Conservation (phyloP, 2,888 invertebrate species). For the Meandrusa payeni region DNA sequence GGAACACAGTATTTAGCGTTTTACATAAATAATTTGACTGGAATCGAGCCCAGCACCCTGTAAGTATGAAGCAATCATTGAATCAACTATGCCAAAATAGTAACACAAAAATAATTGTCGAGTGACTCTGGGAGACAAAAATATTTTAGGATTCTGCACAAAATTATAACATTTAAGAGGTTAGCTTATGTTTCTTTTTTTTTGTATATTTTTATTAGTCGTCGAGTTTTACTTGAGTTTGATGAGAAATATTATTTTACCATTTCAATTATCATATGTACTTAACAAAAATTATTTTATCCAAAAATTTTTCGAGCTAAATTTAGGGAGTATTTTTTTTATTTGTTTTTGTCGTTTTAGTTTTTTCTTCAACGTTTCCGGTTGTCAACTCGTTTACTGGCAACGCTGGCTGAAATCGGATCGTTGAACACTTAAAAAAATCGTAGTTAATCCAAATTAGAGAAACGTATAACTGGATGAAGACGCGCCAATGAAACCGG, state of each 20-base stretch:
- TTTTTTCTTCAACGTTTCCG: neutral
- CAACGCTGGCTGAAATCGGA: too few species aligned
- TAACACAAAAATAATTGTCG: neutral
- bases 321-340: neutral
- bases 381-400: too few species aligned
- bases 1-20: too few species aligned
- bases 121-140: neutral
- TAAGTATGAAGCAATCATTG: too few species aligned
- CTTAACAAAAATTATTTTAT: slow-evolving; percentile 10
- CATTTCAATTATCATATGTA: slow-evolving; percentile 10
- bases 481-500: slow-evolving; percentile 68
- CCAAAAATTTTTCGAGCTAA: neutral
- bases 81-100: too few species aligned
- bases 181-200: too few species aligned
- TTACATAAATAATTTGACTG: too few species aligned
- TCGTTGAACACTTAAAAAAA: slow-evolving; percentile 38
- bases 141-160: neutral
- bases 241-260: slow-evolving; percentile 12
- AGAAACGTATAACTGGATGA: slow-evolving; percentile 66
- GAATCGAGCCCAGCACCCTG: too few species aligned
- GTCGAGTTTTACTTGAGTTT: too few species aligned
- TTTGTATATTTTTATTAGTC: too few species aligned
- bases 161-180: neutral
- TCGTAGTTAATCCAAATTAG: slow-evolving; percentile 72
- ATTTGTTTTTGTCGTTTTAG: neutral